Evolutionary conservation across 2,113 vertebrate species (phyloP).

Genomic region (Sarotherodon lohbergeri): DNA sequence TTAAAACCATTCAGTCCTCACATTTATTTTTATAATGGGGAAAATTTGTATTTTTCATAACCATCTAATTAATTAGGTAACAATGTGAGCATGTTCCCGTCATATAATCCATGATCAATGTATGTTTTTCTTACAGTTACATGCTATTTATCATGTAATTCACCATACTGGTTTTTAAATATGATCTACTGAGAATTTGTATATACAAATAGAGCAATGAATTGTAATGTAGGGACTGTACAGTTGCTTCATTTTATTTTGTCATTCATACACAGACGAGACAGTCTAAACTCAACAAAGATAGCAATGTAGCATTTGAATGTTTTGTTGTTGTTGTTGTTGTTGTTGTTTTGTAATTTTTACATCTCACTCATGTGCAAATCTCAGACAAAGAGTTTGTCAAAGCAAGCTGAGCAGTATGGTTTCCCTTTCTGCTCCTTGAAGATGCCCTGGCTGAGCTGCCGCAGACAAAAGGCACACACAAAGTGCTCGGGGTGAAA

Average conservation of each 20-base stretch:
- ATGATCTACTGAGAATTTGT: neutral
- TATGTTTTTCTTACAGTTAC: neutral
- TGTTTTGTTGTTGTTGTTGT: neutral
- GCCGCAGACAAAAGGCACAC: conserved; percentile 83
- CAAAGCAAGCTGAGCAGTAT: conserved; percentile 78
- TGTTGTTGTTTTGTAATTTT: neutral
- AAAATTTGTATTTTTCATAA: conserved; percentile 1
- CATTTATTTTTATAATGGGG: neutral
- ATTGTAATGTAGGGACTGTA: neutral
- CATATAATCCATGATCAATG: neutral
- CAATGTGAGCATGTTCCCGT: neutral
- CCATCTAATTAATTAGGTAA: neutral
- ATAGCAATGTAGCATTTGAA: neutral
- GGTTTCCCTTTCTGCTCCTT: conserved; percentile 75
- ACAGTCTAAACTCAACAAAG: neutral
- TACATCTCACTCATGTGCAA: neutral
- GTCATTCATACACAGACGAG: neutral
- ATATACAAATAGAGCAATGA: neutral
- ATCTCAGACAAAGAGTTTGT: conserved; percentile 77
- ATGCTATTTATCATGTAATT: neutral
- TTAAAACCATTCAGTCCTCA: conserved; percentile 6
- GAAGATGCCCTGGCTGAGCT: conserved; percentile 83
- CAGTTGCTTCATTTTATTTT: neutral
- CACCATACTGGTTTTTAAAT: neutral
- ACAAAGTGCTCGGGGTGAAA: conserved; percentile 93